Percentiles rank a stretch among this genome's conserved stretches.
phyloP scores from a whole-genome alignment of 2,797 vertebrate species.

The Pseudochirops cupreus region DNA sequence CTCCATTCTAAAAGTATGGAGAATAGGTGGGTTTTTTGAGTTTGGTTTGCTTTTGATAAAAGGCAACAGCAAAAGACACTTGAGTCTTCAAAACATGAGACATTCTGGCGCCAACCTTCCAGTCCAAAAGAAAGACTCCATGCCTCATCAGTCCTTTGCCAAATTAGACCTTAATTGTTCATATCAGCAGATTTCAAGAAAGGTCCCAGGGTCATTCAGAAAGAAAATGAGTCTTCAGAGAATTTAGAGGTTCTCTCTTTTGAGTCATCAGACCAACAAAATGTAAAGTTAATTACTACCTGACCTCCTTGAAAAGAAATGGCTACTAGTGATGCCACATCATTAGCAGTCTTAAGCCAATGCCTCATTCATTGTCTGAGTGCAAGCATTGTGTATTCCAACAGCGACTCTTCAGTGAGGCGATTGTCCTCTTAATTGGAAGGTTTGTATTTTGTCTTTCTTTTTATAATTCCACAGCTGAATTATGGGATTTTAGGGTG shows the following conservation, averaged over 20 bases:
- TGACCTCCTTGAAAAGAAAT: background rate
- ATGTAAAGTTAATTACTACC: background rate
- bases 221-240: conserved; percentile 16
- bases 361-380: background rate
- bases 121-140: background rate
- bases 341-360: background rate
- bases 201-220: background rate
- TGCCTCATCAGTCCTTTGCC: background rate
- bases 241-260: background rate
- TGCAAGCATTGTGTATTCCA: background rate
- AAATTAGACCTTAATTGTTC: background rate
- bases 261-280: conserved; percentile 8
- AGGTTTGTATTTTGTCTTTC: background rate
- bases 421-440: background rate
- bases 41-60: background rate
- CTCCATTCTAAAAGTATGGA: background rate
- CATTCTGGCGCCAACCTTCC: background rate
- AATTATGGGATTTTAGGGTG: background rate
- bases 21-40: background rate
- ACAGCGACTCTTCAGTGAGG: background rate
- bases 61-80: background rate
- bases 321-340: background rate
- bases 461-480: background rate
- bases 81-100: background rate
- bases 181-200: rapidly evolving